Evolutionary conservation across 2,888 invertebrate genomes (phyloP).

Genomic region (Empis stercorea): DNA sequence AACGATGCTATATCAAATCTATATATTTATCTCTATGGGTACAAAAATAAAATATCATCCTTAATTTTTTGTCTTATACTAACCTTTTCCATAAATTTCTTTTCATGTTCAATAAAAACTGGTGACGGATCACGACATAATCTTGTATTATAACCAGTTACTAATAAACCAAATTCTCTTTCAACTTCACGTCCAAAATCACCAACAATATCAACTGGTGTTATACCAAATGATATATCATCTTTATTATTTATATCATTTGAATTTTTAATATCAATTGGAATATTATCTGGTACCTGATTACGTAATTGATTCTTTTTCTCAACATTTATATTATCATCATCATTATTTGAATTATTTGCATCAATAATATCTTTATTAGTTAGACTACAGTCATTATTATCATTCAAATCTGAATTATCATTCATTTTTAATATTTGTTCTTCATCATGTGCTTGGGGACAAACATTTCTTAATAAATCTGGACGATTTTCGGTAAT

Average conservation of each 20-base stretch:
- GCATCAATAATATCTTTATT: not conserved
- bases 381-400: too few species aligned
- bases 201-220: constrained; percentile 31
- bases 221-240: constrained; percentile 20
- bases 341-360: not conserved
- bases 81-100: constrained; percentile 8
- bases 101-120: not conserved
- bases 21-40: too few species aligned
- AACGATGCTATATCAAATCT: too few species aligned
- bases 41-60: too few species aligned
- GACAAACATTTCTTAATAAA: constrained; percentile 24
- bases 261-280: constrained; percentile 7
- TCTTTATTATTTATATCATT: constrained; percentile 16
- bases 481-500: constrained; percentile 24
- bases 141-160: constrained; percentile 25
- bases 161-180: constrained; percentile 29
- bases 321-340: constrained; percentile 3
- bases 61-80: too few species aligned
- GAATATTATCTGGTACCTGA: constrained; percentile 10
- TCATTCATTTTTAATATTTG: constrained; percentile 3
- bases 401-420: not conserved
- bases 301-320: constrained; percentile 2
- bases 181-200: constrained; percentile 32
- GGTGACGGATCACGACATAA: constrained; percentile 6
- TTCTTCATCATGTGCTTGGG: constrained; percentile 13